Base-by-base conservation (phyloP, 2,888 invertebrate species). In the Dicranocentrus wangi region DNA sequence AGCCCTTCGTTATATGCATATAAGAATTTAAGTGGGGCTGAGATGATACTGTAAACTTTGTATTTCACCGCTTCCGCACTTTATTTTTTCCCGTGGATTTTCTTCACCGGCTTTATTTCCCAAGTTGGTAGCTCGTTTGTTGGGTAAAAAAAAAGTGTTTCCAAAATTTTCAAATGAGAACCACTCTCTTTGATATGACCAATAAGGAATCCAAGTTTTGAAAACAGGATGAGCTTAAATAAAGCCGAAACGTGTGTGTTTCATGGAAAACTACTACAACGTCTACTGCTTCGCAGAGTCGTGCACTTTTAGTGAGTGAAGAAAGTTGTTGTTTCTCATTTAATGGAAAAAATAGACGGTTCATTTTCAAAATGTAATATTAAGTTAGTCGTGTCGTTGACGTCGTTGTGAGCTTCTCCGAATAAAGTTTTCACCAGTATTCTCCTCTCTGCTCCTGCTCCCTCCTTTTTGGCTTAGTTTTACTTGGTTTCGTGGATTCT, bases 21-120 rank as follows among this genome's bases (percentile, higher is more conserved):
- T n/a, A 32, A 32, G 32, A 32, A 32, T n/a, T n/a, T 7, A 32
- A 32, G 32, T 32, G 32, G 32, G 32, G 32, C 10, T 32, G 32
- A 7, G 32, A 32, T 32, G 32, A 32, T 32, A 10, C 3, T 32
- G n/a, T 32, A n/a, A 32, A 32, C 3, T 32, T 3, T 32, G 32
- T 32, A 32, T 10, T 7, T 10, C 3, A 7, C 32, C 32, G 10
- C 32, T 7, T 32, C 32, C 32, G 32, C 32, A 32, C 32, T 32
- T 32, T 32, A 32, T 32, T 32, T n/a, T 51, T 15, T 51, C 8
- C 19, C 51, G n/a, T 23, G n/a, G 66, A 23, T 42, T 66, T 42
- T 65, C 58, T 19, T 60, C 68, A 13, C 39, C 27, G 32, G 32
- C 42, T 68, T 75, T 75, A 75, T 72, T 72, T 72, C 71, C 71